Evolutionary conservation across 2,888 invertebrate genomes (phyloP), one percentile per base, ranked within the genome.

Genomic region (Leptinotarsa rubiginosa): DNA sequence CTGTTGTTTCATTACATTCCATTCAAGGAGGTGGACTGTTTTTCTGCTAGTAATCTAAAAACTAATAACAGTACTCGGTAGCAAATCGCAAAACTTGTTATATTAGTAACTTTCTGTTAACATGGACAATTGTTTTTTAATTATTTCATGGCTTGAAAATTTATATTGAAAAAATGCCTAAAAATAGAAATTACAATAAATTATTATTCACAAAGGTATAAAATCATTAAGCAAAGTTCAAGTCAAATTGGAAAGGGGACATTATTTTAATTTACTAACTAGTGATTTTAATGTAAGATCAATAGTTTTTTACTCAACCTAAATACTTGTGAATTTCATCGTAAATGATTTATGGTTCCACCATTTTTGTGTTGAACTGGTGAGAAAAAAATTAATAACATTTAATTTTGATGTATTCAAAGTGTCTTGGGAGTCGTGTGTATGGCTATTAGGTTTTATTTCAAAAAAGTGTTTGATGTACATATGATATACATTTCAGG

Each of bases 1-100:
- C 56, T 74, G 62, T 72, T 72, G 72, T 72, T 76, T 72, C 74
- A 67, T 72, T 74, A 77, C 77, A 77, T 77, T 77, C 77, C 77
- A 70, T 69, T 75, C n/a, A 49, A 47, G 20, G 20, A 15, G 13
- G 62, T 69, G n/a, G 47, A 65, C 64, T 73, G 41, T 52, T 69
- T 73, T 41, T 16, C 10, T 62, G 62, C 15, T 31, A 41, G 62
- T 62, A 62, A 31, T 31, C 41, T 62, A n/a, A 62, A n/a, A 10
- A n/a, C 7, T 15, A 56, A 25, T 22, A 22, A 22, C 22, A 22
- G 20, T 1, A 13, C 15, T 50, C 50, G 16, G 4, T 50, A 50
- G 16, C n/a, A 50, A 50, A 16, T 50, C 49, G 1, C 5, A 16
- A 16, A 4, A 4, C 50, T 16, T 16, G 16, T 50, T n/a, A 4